Evolutionary conservation across 2,888 invertebrate species (phyloP), one percentile per base, ranked within the genome.

Genomic region (Epistrophe grossulariae): DNA sequence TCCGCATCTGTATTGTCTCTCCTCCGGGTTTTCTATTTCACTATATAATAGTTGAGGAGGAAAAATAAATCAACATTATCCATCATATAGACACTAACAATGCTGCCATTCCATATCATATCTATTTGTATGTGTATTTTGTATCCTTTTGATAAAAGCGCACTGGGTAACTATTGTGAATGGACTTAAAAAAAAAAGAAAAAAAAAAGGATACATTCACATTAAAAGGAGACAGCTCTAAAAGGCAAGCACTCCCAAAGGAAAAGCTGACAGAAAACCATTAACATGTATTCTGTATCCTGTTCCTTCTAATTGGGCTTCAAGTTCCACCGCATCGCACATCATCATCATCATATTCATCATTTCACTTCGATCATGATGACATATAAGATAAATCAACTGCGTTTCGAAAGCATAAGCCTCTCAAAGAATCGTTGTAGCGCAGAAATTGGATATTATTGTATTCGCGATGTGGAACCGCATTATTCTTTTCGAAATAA

Each of bases 71-170:
- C 84, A 72, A 72, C 72, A 84, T 77, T 77, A 85, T 85, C 85
- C 85, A 85, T 85, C 85, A 85, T 78, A 85, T 78, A 81, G 85
- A 82, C 85, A 85, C 85, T 85, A 82, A 85, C 85, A 85, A 85
- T 85, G 62, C 73, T 72, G 55, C 15, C 73, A 43, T 64, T 62
- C 15, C 73, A 43, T 64, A 38, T 60, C 73, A 43, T 64, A 38
- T 60, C 19, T 19, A 35, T 48, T 48, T 28, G 28, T 59, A 17
- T 59, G 17, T 59, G 35, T 59, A 35, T 35, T n/a, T 35, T 70
- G 57, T 70, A 48, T 73, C 66, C 72, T 70, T 70, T 57, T 24
- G 35, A 35, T 64, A 38, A 45, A 57, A 73, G 57, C 66, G 24
- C 10, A 48, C 13, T 13, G 55, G 35, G 31, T 60, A 55, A 43